Evolutionary conservation across 2,797 vertebrate species (phyloP), one percentile per base, ranked within the genome.

Genomic region (Erithacus rubecula): DNA sequence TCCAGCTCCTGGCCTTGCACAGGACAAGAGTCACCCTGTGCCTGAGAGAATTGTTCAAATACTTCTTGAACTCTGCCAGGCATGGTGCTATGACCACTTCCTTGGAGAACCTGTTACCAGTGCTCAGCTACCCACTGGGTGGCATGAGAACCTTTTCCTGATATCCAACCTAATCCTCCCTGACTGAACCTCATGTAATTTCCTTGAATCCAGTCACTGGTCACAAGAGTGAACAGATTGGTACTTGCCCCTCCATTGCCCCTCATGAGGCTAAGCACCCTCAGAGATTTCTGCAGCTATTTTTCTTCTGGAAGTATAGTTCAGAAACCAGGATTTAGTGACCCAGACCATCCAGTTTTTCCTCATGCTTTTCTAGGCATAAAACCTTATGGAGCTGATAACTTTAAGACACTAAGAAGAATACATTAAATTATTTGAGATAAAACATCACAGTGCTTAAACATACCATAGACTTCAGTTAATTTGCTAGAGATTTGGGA

Each of bases 151-250:
- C 4, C 4, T 43, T n/a, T 29, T 49, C 13, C 32, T 75, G 18
- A 32, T 47, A 41, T 12, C 27, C 41, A 62, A 1, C 32, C 32
- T 43, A 49, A 62, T 49, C 6, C 11, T 49, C 27, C 7, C 5
- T 23, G 2, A n/a, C 11, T 32, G 19, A 49, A 5, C 14, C n/a
- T 56, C 27, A 21, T 55, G 19, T 24, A 4, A 20, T 49, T 69
- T 69, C 55, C n/a, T 69, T 8, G 7, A 36, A 23, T 37, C 15
- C 26, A 4, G 2, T 24, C 55, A 17, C 19, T 29, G 23, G 5
- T 37, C 36, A 63, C 0, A 0, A 55, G 55, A 36, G 15, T 20
- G 30, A 60, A 55, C 8, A 47, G 12, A 24, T 43, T 47, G 14
- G 27, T 29, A 15, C 32, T 24, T 37, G 20, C 3, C 17, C 29